A percentile compares a stretch with the other conserved stretches of the same genome.
phyloP scores from a whole-genome alignment of 2,888 invertebrate species.

The Matsumyia berberina region DNA sequence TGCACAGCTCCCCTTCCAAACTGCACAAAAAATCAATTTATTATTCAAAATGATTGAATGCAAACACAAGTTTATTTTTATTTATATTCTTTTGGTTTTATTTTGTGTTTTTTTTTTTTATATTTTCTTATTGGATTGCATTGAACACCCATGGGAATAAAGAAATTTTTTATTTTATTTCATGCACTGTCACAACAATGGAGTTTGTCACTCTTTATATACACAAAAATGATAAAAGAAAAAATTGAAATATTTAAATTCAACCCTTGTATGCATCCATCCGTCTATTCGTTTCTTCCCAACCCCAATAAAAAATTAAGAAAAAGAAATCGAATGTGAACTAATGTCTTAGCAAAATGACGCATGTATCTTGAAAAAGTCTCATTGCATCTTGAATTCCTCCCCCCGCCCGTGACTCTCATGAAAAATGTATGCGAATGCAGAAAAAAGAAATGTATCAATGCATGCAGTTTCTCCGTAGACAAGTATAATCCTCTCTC shows the following conservation, averaged over 20 bases:
- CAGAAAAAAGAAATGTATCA: no score
- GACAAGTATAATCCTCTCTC: conserved; percentile 39
- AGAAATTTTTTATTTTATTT: conserved; percentile 26
- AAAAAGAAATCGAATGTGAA: conserved; percentile 54
- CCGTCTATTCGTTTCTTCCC: not conserved
- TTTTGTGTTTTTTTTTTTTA: conserved; percentile 10
- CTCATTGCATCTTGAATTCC: conserved; percentile 59
- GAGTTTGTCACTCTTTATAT: conserved; percentile 20
- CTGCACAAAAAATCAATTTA: conserved; percentile 37
- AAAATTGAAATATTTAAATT: conserved; percentile 31
- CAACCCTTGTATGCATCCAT: conserved; percentile 39
- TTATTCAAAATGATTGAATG: conserved; percentile 48
- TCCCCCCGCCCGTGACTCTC: conserved; percentile 8
- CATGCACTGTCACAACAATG: conserved; percentile 73
- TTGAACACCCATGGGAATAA: conserved; percentile 21
- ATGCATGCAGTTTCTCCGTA: conserved; percentile 45
- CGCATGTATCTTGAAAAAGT: conserved; percentile 54
- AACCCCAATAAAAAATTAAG: conserved; percentile 20
- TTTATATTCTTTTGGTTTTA: conserved; percentile 1
- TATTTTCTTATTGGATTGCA: conserved; percentile 40
- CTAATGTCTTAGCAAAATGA: conserved; percentile 39
- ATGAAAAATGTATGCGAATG: conserved; percentile 62
- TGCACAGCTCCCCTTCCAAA: not conserved
- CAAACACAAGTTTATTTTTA: conserved; percentile 20
- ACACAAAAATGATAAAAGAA: conserved; percentile 1